Base-by-base conservation (phyloP, 1,140 invertebrate genomes). In the Hylaeus anthracinus region DNA sequence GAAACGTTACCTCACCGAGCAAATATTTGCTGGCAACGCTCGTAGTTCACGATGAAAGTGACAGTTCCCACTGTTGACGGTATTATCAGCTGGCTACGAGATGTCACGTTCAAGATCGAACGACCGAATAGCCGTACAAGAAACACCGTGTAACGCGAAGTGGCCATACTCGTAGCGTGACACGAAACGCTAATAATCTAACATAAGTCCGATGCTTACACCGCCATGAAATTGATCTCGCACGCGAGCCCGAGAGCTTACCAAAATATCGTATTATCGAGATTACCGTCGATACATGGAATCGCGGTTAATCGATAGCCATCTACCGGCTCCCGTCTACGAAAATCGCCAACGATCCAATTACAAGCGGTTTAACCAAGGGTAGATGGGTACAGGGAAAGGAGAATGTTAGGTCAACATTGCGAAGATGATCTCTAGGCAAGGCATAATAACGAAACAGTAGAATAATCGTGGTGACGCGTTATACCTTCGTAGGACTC, bases 21-120 rank as follows among this genome's bases (percentile, higher is more conserved):
- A 79, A 79, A 79, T 79, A 79, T 79, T 79, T 73, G 70, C 70
- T 79, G 77, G 77, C 77, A 79, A 65, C 77, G 77, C 0, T 79
- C 61, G 77, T 79, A 65, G 70, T 73, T 73, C 53, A 79, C 70
- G 37, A 79, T 51, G 77, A 79, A 79, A 79, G 77, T 79, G 77
- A 79, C 77, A 79, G 71, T 73, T 79, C 26, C 37, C 71, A 58
- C 5, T 48, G 61, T 26, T 12, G 43, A 51, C 53, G 53, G 15
- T 72, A 41, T 73, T 48, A 66, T 10, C 43, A 15, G 43, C 41
- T 56, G 51, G 41, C 51, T 43, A 37, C 70, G 61, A 41, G 58
- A 73, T 41, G 43, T 73, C 61, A 65, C 61, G 55, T 60, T 60
- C 74, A 56, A 56, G 53, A 72, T 79, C 70, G 77, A 55, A 10